Evolutionary conservation across 2,888 invertebrate species (phyloP), one percentile per base, ranked within the genome.

Genomic region (Pseudolycoriella hygida): DNA sequence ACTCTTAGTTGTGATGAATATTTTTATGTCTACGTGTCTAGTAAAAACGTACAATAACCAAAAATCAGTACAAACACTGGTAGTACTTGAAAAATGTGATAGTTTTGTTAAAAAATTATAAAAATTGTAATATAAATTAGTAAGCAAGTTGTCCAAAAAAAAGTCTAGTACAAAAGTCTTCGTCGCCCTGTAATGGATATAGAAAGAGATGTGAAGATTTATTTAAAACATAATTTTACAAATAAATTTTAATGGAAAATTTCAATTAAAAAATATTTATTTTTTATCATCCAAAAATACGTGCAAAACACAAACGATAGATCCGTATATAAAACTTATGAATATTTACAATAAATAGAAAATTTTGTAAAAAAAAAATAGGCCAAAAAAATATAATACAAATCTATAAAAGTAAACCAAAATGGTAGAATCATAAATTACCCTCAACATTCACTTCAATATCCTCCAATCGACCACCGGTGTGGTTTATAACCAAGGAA

Each of bases 371-470:
- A 14, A 12, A 34, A 34, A 34, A 14, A 14, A 30, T 30, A 10
- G 4, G 15, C 34, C 12, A 34, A 34, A 34, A 34, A 34, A 34
- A 34, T 8, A 34, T 14, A 34, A 34, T 14, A 34, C 12, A 34
- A 30, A 6, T 30, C 6, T 30, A 14, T 34, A 12, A 34, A 14
- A 34, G 11, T 14, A 34, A 12, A 12, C 5, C 34, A 34, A 34
- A 34, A 5, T 8, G 25, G 25, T 25, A 25, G 25, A 25, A 12
- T 34, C 34, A 14, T 8, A 46, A 59, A 73, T 73, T 72, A 92
- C 90, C 90, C 81, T 93, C 90, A 67, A 94, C 90, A 70, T 89
- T 88, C 60, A 94, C 88, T 73, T 92, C 92, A 56, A 92, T 84
- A 67, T 92, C 90, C 62, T 90, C 88, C 55, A 92, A 76, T 58